A percentile compares a stretch with the other conserved stretches of the same genome.
Conservation (phyloP, 2,888 invertebrate genomes). For the Eustalomyia histrio region DNA sequence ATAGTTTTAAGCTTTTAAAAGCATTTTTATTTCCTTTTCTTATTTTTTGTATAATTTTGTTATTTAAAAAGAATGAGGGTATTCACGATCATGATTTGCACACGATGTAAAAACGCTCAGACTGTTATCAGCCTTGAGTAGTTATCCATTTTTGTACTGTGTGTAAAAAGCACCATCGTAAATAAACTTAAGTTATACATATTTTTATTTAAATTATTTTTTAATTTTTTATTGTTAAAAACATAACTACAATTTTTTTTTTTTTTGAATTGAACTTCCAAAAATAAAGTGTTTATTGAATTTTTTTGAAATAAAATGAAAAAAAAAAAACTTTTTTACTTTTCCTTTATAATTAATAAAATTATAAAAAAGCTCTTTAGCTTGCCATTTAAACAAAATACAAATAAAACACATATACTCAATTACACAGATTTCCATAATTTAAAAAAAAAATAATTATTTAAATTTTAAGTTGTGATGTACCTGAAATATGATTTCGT, state of each 20-base stretch:
- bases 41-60: not conserved
- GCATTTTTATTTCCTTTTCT: not conserved
- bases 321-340: too few relatives aligned
- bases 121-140: too few relatives aligned
- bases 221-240: not conserved
- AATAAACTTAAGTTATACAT: too few relatives aligned
- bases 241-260: not conserved
- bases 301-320: not conserved
- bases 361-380: slow-evolving; percentile 8
- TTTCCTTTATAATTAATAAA: not conserved
- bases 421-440: slow-evolving; percentile 45
- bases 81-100: too few relatives aligned
- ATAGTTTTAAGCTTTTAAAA: not conserved
- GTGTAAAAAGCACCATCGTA: too few relatives aligned
- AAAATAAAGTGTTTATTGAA: not conserved
- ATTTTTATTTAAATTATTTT: not conserved
- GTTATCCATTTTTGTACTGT: too few relatives aligned
- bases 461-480: slow-evolving; percentile 79
- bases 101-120: too few relatives aligned
- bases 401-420: slow-evolving; percentile 16
- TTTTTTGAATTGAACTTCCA: not conserved
- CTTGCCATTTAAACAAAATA: slow-evolving; percentile 42
- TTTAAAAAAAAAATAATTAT: slow-evolving; percentile 47
- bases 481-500: slow-evolving; percentile 79
- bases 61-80: not conserved